Evolutionary conservation across 92 coral and sea anemone genomes (phyloP).

Genomic region (Palythoa heliodiscus): DNA sequence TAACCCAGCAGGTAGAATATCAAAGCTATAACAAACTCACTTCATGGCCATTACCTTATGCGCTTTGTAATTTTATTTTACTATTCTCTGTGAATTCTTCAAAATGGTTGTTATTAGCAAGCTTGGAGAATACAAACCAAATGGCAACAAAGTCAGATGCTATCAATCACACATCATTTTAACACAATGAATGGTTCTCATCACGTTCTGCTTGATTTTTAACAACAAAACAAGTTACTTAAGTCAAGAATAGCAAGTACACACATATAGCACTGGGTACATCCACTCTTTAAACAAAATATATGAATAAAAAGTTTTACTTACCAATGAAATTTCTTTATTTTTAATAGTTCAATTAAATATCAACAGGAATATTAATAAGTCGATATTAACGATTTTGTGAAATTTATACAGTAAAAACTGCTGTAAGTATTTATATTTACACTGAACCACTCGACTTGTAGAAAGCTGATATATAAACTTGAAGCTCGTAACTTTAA

Average conservation of each 20-base stretch:
- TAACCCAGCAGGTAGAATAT: not conserved
- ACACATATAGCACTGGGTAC: too few relatives aligned
- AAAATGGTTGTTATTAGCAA: not conserved
- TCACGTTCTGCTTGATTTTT: not conserved
- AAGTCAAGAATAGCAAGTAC: not conserved
- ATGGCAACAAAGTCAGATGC: not conserved
- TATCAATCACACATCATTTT: not conserved
- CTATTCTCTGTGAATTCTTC: not conserved
- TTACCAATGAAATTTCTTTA: too few relatives aligned
- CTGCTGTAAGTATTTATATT: not conserved
- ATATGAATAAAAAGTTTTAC: too few relatives aligned
- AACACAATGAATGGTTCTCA: not conserved
- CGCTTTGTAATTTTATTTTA: not conserved
- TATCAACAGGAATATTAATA: too few relatives aligned
- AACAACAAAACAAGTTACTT: not conserved
- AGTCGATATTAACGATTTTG: not conserved
- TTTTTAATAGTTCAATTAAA: too few relatives aligned
- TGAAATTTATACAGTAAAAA: not conserved
- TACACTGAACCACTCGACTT: too few relatives aligned
- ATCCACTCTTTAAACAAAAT: too few relatives aligned
- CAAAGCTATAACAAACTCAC: not conserved
- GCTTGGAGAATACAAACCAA: not conserved
- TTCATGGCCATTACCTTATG: not conserved
- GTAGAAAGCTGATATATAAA: too few relatives aligned
- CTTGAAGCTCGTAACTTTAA: too few relatives aligned